Evolutionary conservation across 30 jellyfish, hydroid and myxozoan genomes (phyloP), one percentile per base, ranked within the genome.

Genomic region (Cassiopea xamachana): DNA sequence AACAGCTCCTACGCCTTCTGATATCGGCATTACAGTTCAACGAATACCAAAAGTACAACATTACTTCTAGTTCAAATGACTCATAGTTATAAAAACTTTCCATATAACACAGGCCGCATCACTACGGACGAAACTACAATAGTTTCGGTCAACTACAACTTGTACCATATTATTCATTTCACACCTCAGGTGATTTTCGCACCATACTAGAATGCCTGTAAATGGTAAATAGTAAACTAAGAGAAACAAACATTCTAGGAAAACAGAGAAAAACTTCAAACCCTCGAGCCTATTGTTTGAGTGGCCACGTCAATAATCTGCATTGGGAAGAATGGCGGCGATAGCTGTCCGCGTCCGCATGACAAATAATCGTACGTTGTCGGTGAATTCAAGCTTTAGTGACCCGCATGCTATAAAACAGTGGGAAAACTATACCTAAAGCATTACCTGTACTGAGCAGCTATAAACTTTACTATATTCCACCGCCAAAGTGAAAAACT

Each of bases 261-360:
- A 55, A 55, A 3, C 10, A 55, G 64, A 55, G 64, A 55, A 55
- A 55, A 55, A 55, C 39, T 55, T 55, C 64, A 55, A 55, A 55
- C 64, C 64, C 12, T 55, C 64, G 7, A 10, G 19, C 74, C 74
- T 64, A 5, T 64, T 64, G 74, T 75, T 75, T 46, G 84, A 73
- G 39, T 45, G 64, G 84, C 84, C 84, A 75, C 84, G 84, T 75
- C 84, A 75, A 75, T 75, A 39, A 39, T 46, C 67, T 27, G 69
- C 68, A 50, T 75, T 39, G 13, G 18, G 84, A 75, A 75, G 64
- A 73, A 75, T 46, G 46, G 60, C 68, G 70, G 48, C 60, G 84
- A 75, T 19, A 46, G 7, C 10, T 16, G 67, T 43, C 60, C 70
- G 60, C 68, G 84, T 44, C 47, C 70, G 60, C 1, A 55, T 44